Evolutionary conservation across 1,140 invertebrate genomes (phyloP), one percentile per base, ranked within the genome.

Genomic region (Drosophila pachea): DNA sequence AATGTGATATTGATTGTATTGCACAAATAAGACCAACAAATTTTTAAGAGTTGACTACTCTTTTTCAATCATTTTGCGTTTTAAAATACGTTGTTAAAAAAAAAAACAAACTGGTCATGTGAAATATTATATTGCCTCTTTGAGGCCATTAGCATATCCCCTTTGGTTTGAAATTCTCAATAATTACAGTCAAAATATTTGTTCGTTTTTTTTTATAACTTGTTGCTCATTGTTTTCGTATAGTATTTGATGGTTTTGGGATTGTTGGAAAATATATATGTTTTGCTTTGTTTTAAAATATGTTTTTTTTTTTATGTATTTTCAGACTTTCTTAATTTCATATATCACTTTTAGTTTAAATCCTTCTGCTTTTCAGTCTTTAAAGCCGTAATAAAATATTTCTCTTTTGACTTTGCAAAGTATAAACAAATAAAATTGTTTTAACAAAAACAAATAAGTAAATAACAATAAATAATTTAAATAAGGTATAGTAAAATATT

Each of bases 381-480:
- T 47, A 45, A 55, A 48, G 45, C 36, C 35, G 16, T 14, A 29
- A 42, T 45, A 32, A 7, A 58, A 35, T 32, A 56, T 68, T 68
- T 65, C 2, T 62, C 11, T 52, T 59, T 50, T 31, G 36, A 33
- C 22, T 69, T 58, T 49, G 22, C 48, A 62, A 84, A 76, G 66
- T 66, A 73, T 76, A 83, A 77, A 70, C 74, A 75, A 83, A 79
- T 70, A 70, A 83, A 79, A 76, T 76, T 74, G 65, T 65, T 61
- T 69, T 74, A 61, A 82, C 74, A 82, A 78, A 81, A 83, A 83
- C 53, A 64, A 86, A 83, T 86, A 78, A 76, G 72, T 81, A 78
- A 83, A 73, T 86, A 83, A 83, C 79, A 83, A 79, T 84, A 83
- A 83, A 84, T 73, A 83, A 74, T 71, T 66, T 70, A 84, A 83